Base-by-base conservation (phyloP, 2,888 invertebrate genomes). In the Torymus texanus region DNA sequence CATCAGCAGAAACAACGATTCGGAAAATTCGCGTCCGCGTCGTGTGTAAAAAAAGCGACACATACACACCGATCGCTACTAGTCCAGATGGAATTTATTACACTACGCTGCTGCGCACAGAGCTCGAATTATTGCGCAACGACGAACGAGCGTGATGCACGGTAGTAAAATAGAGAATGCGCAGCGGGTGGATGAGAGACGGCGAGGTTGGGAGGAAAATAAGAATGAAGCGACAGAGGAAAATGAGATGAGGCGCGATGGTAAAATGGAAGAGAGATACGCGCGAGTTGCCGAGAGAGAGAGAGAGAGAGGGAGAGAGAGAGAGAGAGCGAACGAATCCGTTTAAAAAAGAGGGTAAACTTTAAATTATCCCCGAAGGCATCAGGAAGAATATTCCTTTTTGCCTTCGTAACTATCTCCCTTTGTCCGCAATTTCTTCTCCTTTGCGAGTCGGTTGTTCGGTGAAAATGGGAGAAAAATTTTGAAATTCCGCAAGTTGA, bases 351-450 rank as follows among this genome's bases (percentile, higher is more conserved):
- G 66, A 50, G 18, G 24, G 62, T 70, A 63, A 76, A 76, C 62
- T 76, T 76, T 76, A 76, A 76, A 76, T 70, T 76, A 76, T 76
- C 53, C 68, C 75, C 56, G 50, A 76, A 76, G 75, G 70, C 63
- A 66, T 16, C 61, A 66, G 58, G 18, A 8, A 41, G 41, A 67
- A 75, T 70, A 76, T 70, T 68, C 41, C 50, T 66, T 63, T 53
- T 62, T 50, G 55, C 61, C 41, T 13, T 16, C 41, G 56, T 55
- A 62, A 63, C 21, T 65, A 21, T 58, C 58, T 70, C 24, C 12
- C 55, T 76, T 24, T 76, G 16, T 61, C 67, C 24, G 13, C 2
- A 51, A 58, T n/a, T 71, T 18, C 41, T 24, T 24, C 50, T 55
- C 21, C 50, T 50, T 11, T 8, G 41, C 41, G 8, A 41, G 8